These are phyloP conservation scores for Sminthurinus aureus DNA, from an alignment of 2,888 invertebrate genomes.

Conservation along the genomic window DNA sequence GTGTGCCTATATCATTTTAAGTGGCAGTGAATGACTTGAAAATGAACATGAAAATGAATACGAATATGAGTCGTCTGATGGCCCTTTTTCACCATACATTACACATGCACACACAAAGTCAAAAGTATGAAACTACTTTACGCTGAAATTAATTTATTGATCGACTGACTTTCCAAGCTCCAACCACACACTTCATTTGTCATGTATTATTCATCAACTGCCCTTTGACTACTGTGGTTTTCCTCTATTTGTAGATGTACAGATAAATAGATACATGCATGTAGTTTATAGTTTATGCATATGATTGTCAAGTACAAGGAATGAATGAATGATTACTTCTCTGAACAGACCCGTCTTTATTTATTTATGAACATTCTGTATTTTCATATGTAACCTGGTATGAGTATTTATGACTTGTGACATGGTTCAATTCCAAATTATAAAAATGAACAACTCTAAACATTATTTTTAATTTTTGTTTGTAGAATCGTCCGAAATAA, in stretches of 20 bases:
- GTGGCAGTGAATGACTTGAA: neutral
- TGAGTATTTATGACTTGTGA: too few species aligned
- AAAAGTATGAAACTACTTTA: conserved; percentile 10
- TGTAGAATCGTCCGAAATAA: conserved; percentile 95
- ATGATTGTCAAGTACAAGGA: neutral
- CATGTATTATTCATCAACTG: conserved; percentile 5
- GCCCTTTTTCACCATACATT: too few species aligned
- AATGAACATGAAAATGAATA: neutral
- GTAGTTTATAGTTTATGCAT: neutral
- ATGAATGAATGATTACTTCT: neutral
- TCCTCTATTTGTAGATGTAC: neutral
- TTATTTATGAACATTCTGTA: too few species aligned
- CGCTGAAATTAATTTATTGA: conserved; percentile 32
- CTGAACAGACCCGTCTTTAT: neutral
- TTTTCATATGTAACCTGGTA: too few species aligned
- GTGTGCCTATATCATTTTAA: neutral
- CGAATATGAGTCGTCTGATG: neutral
- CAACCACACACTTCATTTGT: neutral
- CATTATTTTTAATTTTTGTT: too few species aligned
- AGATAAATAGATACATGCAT: neutral
- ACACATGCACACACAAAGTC: too few species aligned
- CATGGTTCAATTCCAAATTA: too few species aligned
- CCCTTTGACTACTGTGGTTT: neutral
- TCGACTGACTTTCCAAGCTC: neutral
- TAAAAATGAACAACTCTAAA: too few species aligned